Percentiles rank a stretch among this genome's conserved stretches.
Conservation (phyloP, 2,888 invertebrate genomes). For the Thymelicus acteon region DNA sequence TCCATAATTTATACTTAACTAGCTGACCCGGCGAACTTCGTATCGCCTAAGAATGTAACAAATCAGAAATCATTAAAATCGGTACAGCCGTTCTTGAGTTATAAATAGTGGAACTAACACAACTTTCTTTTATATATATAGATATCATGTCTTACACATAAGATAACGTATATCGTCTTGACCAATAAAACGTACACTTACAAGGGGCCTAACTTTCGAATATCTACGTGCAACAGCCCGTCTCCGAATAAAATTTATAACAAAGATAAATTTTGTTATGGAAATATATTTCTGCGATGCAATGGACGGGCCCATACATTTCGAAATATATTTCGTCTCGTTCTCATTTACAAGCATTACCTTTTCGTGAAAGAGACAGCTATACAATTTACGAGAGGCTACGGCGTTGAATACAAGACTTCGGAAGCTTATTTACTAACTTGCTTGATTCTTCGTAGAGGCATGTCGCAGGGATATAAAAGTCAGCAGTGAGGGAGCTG, state of each 20-base stretch:
- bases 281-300: conserved; percentile 26
- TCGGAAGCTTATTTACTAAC: conserved; percentile 36
- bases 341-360: conserved; percentile 17
- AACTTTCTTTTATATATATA: too few species aligned
- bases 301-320: conserved; percentile 11
- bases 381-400: conserved; percentile 25
- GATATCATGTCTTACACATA: too few species aligned
- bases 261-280: conserved; percentile 25
- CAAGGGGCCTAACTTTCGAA: neutral
- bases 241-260: conserved; percentile 28
- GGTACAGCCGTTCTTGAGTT: too few species aligned
- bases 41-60: too few species aligned
- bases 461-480: conserved; percentile 31
- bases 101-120: too few species aligned
- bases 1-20: too few species aligned
- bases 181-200: too few species aligned
- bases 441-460: conserved; percentile 22
- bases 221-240: neutral
- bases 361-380: conserved; percentile 9
- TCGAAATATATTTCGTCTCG: conserved; percentile 14
- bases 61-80: too few species aligned
- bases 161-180: too few species aligned
- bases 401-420: conserved; percentile 16
- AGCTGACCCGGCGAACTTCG: too few species aligned
- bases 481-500: conserved; percentile 33